These are phyloP conservation scores for Magallana nippona DNA, from an alignment of 2,888 invertebrate species.

Conservation along the genomic window DNA sequence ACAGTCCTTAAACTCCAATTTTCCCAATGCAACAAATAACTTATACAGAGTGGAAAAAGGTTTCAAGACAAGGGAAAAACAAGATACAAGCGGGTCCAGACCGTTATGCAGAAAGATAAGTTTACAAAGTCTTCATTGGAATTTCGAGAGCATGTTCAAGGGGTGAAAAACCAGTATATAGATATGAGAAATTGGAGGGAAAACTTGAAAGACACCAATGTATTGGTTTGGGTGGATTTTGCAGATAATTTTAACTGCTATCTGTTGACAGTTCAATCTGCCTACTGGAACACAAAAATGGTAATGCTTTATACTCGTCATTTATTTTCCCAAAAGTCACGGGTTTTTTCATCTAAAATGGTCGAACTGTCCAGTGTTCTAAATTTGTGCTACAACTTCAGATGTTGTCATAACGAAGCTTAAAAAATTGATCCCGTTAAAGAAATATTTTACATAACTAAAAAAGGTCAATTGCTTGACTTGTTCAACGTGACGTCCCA, in stretches of 20 bases:
- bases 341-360: neutral
- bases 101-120: too few relatives aligned
- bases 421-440: slow-evolving; percentile 34
- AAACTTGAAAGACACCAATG: slow-evolving; percentile 44
- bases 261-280: neutral
- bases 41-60: too few relatives aligned
- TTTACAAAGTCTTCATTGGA: too few relatives aligned
- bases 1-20: too few relatives aligned
- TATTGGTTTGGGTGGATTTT: slow-evolving; percentile 56
- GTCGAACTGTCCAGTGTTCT: slow-evolving; percentile 41
- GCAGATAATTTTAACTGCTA: slow-evolving; percentile 52
- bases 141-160: slow-evolving; percentile 9
- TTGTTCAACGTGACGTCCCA: slow-evolving; percentile 47
- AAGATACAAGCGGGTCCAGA: too few relatives aligned
- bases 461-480: slow-evolving; percentile 42
- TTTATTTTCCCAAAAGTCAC: neutral
- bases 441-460: slow-evolving; percentile 39
- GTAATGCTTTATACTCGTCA: neutral
- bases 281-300: too few relatives aligned
- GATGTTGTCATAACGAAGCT: slow-evolving; percentile 45
- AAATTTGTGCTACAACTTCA: too few relatives aligned
- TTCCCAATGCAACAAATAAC: too few relatives aligned
- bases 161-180: slow-evolving; percentile 52
- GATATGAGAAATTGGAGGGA: slow-evolving; percentile 45
- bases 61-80: too few relatives aligned